Base-by-base conservation (phyloP, 1,140 invertebrate genomes). In the Papilio helenus region DNA sequence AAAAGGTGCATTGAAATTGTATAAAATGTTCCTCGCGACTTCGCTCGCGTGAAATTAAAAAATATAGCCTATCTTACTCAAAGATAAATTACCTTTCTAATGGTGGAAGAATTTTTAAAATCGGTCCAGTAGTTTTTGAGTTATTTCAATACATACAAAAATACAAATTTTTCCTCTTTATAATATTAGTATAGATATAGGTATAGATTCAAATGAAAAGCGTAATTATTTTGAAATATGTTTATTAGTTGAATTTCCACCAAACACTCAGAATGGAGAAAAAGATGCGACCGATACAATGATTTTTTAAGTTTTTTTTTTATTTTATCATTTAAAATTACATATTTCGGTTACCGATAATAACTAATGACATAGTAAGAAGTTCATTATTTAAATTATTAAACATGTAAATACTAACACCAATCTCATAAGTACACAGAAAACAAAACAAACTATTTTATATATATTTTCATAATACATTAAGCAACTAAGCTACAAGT, bases 331-430 rank as follows among this genome's bases (percentile, higher is more conserved):
- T 76, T 76, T 58, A 76, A 76, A 29, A 55, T 76, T 87, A 89
- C 86, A 86, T 87, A 89, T 85, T 89, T 90, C 83, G 86, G 83
- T 89, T 87, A 87, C 85, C 77, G 80, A 87, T 90, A 90, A 90
- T 88, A 90, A 85, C 85, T 88, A 88, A 89, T 84, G 79, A 84
- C 83, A 84, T 87, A 86, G 77, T 84, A 83, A 80, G 85, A 84
- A 85, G 81, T 79, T 89, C 91, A 93, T 93, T 92, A 93, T 92
- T 92, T 83, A 90, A 93, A 92, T 93, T 93, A 93, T 93, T 92
- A 92, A 92, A 93, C 74, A 84, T 79, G 80, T 72, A 29, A 73
- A 79, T 29, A 77, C 51, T 42, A 55, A 79, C 39, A 81, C 55
- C 68, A 46, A 26, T 55, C 18, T 74, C 39, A 44, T 44, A 76